Evolutionary conservation across 2,113 vertebrate genomes (phyloP), one percentile per base, ranked within the genome.

Genomic region (Psammodynastes pulverulentus): DNA sequence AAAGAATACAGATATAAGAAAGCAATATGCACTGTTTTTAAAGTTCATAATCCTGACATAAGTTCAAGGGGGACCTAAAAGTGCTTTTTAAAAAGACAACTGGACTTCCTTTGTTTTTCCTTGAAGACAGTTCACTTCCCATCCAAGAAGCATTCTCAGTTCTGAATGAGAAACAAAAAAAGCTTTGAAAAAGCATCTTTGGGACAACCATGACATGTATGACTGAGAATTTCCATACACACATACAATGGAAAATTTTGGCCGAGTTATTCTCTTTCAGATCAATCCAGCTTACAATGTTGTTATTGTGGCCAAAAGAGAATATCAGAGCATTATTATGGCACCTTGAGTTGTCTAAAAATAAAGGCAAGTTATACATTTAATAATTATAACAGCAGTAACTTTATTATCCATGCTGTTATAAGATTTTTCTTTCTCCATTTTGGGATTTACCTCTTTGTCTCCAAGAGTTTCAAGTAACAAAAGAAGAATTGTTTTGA

Each of bases 391-490:
- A 29, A 62, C 9, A 62, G 3, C 26, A 62, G 26, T 29, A 62
- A 29, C 26, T 23, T 8, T 15, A 15, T 84, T 45, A 46, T 34
- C 39, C 43, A 23, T n/a, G 9, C 29, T 84, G 3, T n/a, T 2
- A 62, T 4, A 13, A n/a, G 46, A 2, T 91, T 91, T 58, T 58
- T 26, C 29, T 86, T 85, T n/a, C 29, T n/a, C 13, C 24, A 51
- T 34, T 91, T 72, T 92, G 29, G n/a, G 48, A 13, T 62, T 95
- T 97, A 99, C 99, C 98, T 99, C 99, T 97, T 98, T 97, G 96
- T 99, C 99, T 1, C 98, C 98, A 95, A 99, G 98, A 0, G 99
- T 99, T 97, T 99, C 99, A 87, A 99, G 98, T 94, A 99, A 97
- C 84, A 99, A 96, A 89, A 99, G 97, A 56, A 99, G 96, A 97